phyloP scores from a whole-genome alignment of 2,113 vertebrate species.

The Nymphicus hollandicus region DNA sequence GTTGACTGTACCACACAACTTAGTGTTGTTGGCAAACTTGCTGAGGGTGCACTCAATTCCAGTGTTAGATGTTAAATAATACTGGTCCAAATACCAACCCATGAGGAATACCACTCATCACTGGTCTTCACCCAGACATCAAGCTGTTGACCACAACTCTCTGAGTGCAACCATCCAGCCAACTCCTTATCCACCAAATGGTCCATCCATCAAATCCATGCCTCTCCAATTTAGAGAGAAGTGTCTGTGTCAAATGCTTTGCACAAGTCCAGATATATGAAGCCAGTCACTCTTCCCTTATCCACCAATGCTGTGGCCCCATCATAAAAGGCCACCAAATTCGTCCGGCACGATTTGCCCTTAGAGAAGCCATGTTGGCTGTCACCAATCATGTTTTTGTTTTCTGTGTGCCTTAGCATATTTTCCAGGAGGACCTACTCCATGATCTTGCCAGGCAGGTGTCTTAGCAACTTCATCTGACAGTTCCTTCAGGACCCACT shows the following conservation, averaged over 20 bases:
- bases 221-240: background rate
- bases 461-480: background rate
- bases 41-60: background rate
- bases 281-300: background rate
- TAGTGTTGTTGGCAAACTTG: background rate
- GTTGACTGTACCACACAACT: background rate
- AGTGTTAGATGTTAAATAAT: background rate
- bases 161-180: background rate
- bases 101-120: background rate
- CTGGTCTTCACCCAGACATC: background rate
- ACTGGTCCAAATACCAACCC: background rate
- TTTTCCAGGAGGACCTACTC: background rate
- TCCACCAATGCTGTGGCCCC: background rate
- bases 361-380: background rate
- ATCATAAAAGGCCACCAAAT: background rate
- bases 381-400: background rate
- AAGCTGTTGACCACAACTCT: background rate
- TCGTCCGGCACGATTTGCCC: background rate
- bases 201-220: background rate
- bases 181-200: background rate
- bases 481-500: background rate
- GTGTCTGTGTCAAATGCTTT: background rate
- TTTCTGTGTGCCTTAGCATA: background rate
- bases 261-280: background rate
- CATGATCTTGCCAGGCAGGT: background rate